phyloP scores from a whole-genome alignment of 2,113 vertebrate species.

The Alaudala cheleensis region DNA sequence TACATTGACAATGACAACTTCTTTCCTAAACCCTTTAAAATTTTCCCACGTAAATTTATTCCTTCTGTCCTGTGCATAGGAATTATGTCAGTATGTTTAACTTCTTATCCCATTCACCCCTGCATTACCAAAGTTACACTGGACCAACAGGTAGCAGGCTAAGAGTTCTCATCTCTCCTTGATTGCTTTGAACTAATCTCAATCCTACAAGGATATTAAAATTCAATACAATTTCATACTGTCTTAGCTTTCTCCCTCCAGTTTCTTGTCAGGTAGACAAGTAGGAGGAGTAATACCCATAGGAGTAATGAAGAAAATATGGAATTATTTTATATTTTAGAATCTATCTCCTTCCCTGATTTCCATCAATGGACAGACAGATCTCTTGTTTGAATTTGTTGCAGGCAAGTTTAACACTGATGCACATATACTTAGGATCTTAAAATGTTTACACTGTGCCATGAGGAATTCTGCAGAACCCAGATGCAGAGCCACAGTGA shows the following conservation, averaged over 20 bases:
- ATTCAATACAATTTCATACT: background rate
- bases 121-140: background rate
- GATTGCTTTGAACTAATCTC: background rate
- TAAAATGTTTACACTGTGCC: background rate
- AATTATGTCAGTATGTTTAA: background rate
- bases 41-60: background rate
- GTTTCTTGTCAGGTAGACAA: background rate
- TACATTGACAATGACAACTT: background rate
- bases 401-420: background rate
- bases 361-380: background rate
- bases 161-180: background rate
- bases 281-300: background rate
- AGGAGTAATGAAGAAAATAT: background rate
- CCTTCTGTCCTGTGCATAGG: background rate
- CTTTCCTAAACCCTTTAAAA: background rate
- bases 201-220: background rate
- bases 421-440: background rate
- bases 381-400: background rate
- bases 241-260: background rate
- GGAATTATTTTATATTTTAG: background rate
- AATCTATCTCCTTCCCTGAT: background rate
- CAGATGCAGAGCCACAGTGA: rapidly evolving
- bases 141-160: background rate
- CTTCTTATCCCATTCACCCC: background rate
- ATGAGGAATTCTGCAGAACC: background rate